A percentile compares a stretch with the other conserved stretches of the same genome.
phyloP scores from a whole-genome alignment of 2,113 vertebrate genomes.

The Ardeotis arabs region DNA sequence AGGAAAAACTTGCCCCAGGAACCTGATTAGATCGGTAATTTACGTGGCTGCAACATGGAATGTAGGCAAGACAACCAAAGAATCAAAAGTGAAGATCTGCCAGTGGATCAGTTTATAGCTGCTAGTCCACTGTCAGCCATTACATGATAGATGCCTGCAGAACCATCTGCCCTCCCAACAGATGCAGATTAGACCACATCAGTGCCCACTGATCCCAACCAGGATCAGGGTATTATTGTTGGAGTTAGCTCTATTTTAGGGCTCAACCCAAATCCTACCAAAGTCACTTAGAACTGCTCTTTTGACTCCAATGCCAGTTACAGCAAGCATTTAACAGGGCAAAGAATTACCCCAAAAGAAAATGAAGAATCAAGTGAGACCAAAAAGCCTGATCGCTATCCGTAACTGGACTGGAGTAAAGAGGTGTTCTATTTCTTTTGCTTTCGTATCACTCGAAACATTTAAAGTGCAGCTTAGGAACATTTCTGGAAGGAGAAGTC shows the following conservation, averaged over 20 bases:
- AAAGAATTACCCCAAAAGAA: not conserved
- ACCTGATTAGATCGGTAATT: not conserved
- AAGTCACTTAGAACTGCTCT: not conserved
- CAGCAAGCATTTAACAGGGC: not conserved
- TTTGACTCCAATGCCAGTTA: not conserved
- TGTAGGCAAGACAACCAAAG: conserved; percentile 21
- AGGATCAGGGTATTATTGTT: not conserved
- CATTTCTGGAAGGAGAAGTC: conserved; percentile 40
- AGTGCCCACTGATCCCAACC: not conserved
- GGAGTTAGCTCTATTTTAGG: not conserved
- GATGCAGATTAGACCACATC: not conserved
- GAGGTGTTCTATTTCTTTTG: not conserved
- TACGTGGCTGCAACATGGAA: conserved; percentile 18
- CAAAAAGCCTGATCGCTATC: not conserved
- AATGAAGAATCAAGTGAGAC: not conserved
- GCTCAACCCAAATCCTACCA: not conserved
- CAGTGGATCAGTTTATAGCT: not conserved
- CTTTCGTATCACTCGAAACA: not conserved
- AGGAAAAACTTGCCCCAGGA: conserved; percentile 10
- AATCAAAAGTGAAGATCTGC: not conserved
- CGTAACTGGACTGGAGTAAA: not conserved
- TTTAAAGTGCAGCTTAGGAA: conserved; percentile 50
- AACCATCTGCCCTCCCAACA: not conserved
- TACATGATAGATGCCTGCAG: not conserved
- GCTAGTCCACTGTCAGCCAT: not conserved